Base-by-base conservation (phyloP, 2,113 vertebrate species). In the Rousettus leschenaultii region DNA sequence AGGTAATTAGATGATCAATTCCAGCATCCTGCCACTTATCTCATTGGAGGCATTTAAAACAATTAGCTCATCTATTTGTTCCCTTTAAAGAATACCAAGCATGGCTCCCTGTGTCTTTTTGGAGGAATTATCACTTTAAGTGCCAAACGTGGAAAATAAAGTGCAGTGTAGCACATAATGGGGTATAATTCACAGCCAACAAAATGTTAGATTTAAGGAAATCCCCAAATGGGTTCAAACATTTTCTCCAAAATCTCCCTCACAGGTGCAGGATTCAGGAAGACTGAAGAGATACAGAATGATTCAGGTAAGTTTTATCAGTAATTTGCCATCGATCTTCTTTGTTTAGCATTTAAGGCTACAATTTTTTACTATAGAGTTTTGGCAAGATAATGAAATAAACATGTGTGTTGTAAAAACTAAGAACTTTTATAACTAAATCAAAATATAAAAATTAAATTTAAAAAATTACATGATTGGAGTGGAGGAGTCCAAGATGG, bases 1-100 rank as follows among this genome's bases (percentile, higher is more conserved):
- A 98, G 96, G 97, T 97, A 96, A 98, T 35, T 97, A 93, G 38
- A 97, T 96, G 95, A 98, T 98, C 98, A 97, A 96, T 97, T 97
- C 97, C 92, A 89, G 19, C 91, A 97, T 98, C 95, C 98, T 98
- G 97, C 97, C 98, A 94, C 96, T 98, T 97, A 93, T 21, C 98
- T 97, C 96, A 61, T 87, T 96, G 91, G 97, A 97, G 96, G 77
- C 87, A 45, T 98, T 98, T 94, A 93, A 91, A 98, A 97, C 98
- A 98, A 98, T 98, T 98, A 98, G 95, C 98, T 97, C 91, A 96
- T 45, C 0, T 96, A 97, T 96, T 97, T 97, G 95, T 97, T 97
- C 95, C 78, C 96, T 94, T 70, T 94, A 28, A 96, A 90, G 95
- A 86, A 94, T 86, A 96, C 91, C 16, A 94, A 96, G 61, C 30